phyloP scores from a whole-genome alignment of 2,797 vertebrate genomes.

The Pangasius larnaudii region DNA sequence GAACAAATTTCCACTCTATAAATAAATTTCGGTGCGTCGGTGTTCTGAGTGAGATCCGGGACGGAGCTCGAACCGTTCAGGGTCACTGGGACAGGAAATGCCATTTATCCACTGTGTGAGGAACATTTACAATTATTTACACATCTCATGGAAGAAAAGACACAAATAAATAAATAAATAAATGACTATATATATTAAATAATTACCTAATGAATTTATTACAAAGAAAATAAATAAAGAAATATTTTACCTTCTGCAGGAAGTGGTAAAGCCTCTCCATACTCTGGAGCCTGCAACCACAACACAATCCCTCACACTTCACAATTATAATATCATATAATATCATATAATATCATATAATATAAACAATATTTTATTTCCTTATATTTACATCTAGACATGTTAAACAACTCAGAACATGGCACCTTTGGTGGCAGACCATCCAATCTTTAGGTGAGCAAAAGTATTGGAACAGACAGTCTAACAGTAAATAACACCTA shows the following conservation, averaged over 20 bases:
- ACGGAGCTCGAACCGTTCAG: constrained; percentile 35
- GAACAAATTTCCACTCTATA: background rate
- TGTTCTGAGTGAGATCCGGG: background rate
- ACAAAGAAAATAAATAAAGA: background rate
- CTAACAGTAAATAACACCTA: too few relatives aligned
- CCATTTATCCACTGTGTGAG: constrained; percentile 79
- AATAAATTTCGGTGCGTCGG: background rate
- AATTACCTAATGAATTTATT: background rate
- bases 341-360: too few relatives aligned
- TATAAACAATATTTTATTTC: too few relatives aligned
- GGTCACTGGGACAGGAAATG: constrained; percentile 71
- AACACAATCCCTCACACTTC: background rate
- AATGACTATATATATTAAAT: background rate
- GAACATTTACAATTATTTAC: constrained; percentile 18
- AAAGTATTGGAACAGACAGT: too few relatives aligned
- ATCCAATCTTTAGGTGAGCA: too few relatives aligned
- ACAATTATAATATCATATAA: too few relatives aligned
- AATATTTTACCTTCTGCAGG: constrained; percentile 76
- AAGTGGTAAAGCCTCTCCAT: constrained; percentile 65
- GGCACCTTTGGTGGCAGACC: too few relatives aligned
- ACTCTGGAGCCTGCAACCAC: constrained; percentile 75
- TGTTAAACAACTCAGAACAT: too few relatives aligned
- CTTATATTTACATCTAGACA: too few relatives aligned
- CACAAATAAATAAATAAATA: constrained; percentile 24
- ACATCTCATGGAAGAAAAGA: background rate